Evolutionary conservation across 2,113 vertebrate genomes (phyloP), one percentile per base, ranked within the genome.

Genomic region (Melanotaenia duboulayi): DNA sequence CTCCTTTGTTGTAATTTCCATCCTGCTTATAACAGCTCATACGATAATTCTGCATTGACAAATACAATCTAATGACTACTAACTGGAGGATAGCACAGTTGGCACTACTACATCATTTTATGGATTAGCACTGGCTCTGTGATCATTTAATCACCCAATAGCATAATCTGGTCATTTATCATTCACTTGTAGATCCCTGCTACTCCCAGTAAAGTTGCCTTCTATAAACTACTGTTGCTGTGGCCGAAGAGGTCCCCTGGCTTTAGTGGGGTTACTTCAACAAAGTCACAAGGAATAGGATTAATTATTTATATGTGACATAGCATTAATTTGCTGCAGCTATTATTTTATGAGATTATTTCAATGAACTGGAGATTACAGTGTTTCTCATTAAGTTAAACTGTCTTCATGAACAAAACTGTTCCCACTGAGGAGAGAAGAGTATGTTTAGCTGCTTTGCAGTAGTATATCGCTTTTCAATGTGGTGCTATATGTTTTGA

Each of bases 31-130:
- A 9, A 40, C 70, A 48, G n/a, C 25, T 69, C 63, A 75, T 28
- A 17, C 49, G 57, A 75, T 62, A 59, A 42, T 65, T 42, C 61
- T 73, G 54, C 52, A 23, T 59, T 71, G 64, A 63, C 80, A 59
- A 70, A 70, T 77, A 82, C 78, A 89, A 82, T 83, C 69, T 78
- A 74, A 87, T 87, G 82, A 85, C 80, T 61, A 56, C 54, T 13
- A n/a, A 73, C 68, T 6, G 8, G 76, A 72, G 80, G 71, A 71
- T 39, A 74, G 16, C 24, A 0, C 52, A 85, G 82, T 84, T 83
- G 82, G 87, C 81, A 74, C 23, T 3, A 32, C 56, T 83, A 74
- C 83, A 76, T 90, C 65, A 79, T 65, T 77, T 78, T 81, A 89
- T 84, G 49, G 88, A 91, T 89, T 84, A 68, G 69, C 48, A 71